A percentile compares a stretch with the other conserved stretches of the same genome.
Conservation (phyloP, 2,797 vertebrate species). For the Poeciliopsis gracilis region DNA sequence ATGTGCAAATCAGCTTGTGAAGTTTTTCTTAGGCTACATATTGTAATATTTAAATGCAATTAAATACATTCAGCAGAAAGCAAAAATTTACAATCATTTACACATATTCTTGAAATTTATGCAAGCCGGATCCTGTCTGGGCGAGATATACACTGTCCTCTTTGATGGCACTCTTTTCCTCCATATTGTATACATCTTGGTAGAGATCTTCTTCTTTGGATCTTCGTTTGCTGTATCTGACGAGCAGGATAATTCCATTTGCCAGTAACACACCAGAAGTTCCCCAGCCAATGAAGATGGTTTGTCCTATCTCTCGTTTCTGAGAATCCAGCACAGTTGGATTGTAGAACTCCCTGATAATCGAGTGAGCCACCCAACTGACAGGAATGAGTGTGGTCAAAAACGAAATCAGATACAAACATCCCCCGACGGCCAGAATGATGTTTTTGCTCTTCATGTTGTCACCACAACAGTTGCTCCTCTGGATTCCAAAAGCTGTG, state of each 20-base stretch:
- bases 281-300: conserved; percentile 89
- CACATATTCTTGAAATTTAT: conserved; percentile 82
- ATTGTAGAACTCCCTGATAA: conserved; percentile 84
- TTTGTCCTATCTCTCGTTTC: conserved; percentile 87
- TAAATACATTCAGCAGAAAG: neutral
- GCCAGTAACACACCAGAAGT: conserved; percentile 78
- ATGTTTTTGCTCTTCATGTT: conserved; percentile 77
- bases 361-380: conserved; percentile 80
- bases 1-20: neutral
- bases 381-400: conserved; percentile 83
- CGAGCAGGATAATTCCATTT: conserved; percentile 77
- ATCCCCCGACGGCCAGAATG: conserved; percentile 75
- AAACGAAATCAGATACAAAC: conserved; percentile 80
- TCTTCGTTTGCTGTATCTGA: conserved; percentile 71
- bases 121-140: conserved; percentile 64
- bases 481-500: conserved; percentile 77
- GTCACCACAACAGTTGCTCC: conserved; percentile 71
- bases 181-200: neutral
- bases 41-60: neutral
- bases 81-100: conserved; percentile 50
- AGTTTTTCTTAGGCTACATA: neutral
- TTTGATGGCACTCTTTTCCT: neutral
- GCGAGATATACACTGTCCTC: conserved; percentile 1
- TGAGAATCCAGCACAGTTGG: conserved; percentile 74
- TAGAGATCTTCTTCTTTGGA: conserved; percentile 59